These are phyloP conservation scores for Zaprionus camerounensis DNA, from an alignment of 1,140 invertebrate species.

Conservation along the genomic window DNA sequence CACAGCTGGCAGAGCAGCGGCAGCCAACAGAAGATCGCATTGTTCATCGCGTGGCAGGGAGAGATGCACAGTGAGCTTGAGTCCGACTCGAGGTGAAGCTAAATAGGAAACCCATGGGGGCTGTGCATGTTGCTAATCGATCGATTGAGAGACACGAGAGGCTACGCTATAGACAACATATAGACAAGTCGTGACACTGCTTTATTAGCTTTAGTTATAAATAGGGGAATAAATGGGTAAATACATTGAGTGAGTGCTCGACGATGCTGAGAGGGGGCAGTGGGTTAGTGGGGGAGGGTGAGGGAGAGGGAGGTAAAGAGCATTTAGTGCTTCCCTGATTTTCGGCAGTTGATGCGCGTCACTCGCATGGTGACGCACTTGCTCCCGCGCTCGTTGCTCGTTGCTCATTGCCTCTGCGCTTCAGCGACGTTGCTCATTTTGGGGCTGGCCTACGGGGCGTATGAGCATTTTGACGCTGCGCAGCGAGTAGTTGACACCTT, in stretches of 20 bases:
- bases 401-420: not conserved
- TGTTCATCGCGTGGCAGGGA: slow-evolving; percentile 36
- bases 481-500: slow-evolving; percentile 85
- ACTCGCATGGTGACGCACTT: not conserved
- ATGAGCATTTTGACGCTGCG: slow-evolving; percentile 85
- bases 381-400: not conserved
- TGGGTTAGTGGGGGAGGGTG: not conserved
- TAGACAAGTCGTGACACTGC: not conserved
- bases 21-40: slow-evolving; percentile 38
- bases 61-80: not conserved
- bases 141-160: slow-evolving; percentile 38
- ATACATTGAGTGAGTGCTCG: not conserved
- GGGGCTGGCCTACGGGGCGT: slow-evolving; percentile 72
- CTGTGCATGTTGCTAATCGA: slow-evolving; percentile 38
- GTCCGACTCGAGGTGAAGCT: not conserved
- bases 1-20: slow-evolving; percentile 49
- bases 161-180: slow-evolving; percentile 29
- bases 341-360: slow-evolving; percentile 37
- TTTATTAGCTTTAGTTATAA: not conserved
- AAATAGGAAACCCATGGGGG: not conserved
- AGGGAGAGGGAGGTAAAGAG: not conserved
- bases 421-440: slow-evolving; percentile 37
- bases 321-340: slow-evolving; percentile 48
- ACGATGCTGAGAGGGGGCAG: not conserved
- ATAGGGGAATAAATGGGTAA: slow-evolving; percentile 11